Conservation (phyloP, 2,113 vertebrate species). For the Marmota monax region DNA sequence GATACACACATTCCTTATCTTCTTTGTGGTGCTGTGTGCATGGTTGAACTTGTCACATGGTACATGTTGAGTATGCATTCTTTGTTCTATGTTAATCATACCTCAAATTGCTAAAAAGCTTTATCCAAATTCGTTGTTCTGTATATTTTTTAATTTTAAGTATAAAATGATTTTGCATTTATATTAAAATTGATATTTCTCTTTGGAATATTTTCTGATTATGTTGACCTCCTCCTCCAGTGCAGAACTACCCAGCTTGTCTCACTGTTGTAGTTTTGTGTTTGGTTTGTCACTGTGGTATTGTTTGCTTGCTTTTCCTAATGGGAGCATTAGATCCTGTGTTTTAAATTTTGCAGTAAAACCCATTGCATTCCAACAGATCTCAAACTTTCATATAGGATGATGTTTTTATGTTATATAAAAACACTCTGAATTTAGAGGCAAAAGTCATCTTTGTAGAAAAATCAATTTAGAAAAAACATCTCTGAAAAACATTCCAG, state of each 20-base stretch:
- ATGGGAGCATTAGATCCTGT: not conserved
- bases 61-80: fast-evolving
- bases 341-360: not conserved
- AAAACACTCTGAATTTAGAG: not conserved
- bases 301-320: not conserved
- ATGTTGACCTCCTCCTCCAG: not conserved
- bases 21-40: fast-evolving
- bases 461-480: not conserved
- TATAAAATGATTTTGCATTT: not conserved
- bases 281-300: not conserved
- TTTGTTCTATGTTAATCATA: too few species aligned
- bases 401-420: not conserved
- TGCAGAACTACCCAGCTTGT: not conserved
- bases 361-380: not conserved
- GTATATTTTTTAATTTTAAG: not conserved
- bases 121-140: not conserved
- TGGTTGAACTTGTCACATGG: not conserved
- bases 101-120: too few species aligned
- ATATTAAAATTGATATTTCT: too few species aligned
- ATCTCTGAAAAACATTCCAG: not conserved
- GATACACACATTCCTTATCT: not conserved
- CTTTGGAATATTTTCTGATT: not conserved
- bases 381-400: not conserved
- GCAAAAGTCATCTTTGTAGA: not conserved
- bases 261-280: not conserved